Evolutionary conservation across 2,888 invertebrate species (phyloP).

Genomic region (Campoletis raptor): DNA sequence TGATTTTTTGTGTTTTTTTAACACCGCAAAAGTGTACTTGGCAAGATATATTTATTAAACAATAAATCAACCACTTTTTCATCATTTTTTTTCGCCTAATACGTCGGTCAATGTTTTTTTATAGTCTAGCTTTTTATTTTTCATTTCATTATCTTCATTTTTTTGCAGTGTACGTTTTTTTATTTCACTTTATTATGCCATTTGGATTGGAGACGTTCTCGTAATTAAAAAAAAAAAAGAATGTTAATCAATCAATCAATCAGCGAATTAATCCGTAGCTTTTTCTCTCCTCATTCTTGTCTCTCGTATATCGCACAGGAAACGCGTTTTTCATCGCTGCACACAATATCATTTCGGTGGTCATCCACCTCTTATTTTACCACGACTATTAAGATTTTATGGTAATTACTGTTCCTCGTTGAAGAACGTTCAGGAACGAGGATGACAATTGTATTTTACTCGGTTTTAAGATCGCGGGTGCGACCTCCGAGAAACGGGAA

Average conservation of each 20-base stretch:
- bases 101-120: background rate
- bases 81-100: background rate
- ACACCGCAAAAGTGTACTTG: background rate
- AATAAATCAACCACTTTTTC: background rate
- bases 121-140: background rate
- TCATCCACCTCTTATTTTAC: background rate
- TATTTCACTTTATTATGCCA: background rate
- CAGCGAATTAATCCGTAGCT: background rate
- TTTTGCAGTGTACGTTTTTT: background rate
- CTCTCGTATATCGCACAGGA: background rate
- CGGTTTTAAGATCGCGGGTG: conserved; percentile 13
- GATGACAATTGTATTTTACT: conserved; percentile 28
- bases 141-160: background rate
- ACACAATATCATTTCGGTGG: background rate
- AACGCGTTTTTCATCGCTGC: background rate
- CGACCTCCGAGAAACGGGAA: conserved; percentile 70
- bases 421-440: background rate
- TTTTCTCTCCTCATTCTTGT: background rate
- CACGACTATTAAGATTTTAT: conserved; percentile 18
- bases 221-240: background rate
- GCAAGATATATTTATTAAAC: background rate
- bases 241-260: conserved; percentile 5
- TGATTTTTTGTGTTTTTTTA: background rate
- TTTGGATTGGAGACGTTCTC: background rate
- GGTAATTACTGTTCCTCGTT: conserved; percentile 19